Evolutionary conservation across 2,797 vertebrate genomes (phyloP), one percentile per base, ranked within the genome.

Genomic region (Anomalospiza imberbis): DNA sequence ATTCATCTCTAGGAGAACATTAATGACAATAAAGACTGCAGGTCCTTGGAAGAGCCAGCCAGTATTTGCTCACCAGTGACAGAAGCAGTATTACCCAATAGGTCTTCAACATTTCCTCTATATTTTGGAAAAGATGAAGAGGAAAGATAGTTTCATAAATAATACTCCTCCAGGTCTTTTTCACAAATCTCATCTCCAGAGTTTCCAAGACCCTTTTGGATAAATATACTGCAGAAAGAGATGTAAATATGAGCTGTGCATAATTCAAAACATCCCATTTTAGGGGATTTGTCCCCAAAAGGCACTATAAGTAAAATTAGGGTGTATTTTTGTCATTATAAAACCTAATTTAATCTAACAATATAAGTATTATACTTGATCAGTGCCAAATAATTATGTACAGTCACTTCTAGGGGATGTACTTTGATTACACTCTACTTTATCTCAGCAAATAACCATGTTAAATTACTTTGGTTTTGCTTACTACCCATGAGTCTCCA

Each of bases 171-270:
- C n/a, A 58, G 36, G 26, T 78, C 80, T 85, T 76, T 83, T 79
- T 81, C 40, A 82, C 29, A 94, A 74, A 94, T 62, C 26, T 88
- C 83, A 38, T 38, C 18, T 32, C 26, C 28, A 75, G 71, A n/a
- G 10, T 67, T 88, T 90, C 66, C 42, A 88, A 83, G 81, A 58
- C 13, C 4, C 73, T 95, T 95, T 92, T 61, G 4, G 42, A 60
- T 77, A 96, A 89, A 89, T 76, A 76, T 61, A 90, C 54, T 47
- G 17, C 36, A 85, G 82, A 92, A 86, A 84, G 28, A 88, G 53
- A 89, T 60, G 13, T 34, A 75, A 65, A 79, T 83, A 81, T 28
- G 83, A 85, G 21, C 15, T 51, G 38, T 61, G 11, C 45, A 42
- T 73, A 71, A 62, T 83, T 81, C 78, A 94, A 84, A 76, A 34